Base-by-base conservation (phyloP, 2,113 vertebrate genomes). In the Oceanodroma tethys region DNA sequence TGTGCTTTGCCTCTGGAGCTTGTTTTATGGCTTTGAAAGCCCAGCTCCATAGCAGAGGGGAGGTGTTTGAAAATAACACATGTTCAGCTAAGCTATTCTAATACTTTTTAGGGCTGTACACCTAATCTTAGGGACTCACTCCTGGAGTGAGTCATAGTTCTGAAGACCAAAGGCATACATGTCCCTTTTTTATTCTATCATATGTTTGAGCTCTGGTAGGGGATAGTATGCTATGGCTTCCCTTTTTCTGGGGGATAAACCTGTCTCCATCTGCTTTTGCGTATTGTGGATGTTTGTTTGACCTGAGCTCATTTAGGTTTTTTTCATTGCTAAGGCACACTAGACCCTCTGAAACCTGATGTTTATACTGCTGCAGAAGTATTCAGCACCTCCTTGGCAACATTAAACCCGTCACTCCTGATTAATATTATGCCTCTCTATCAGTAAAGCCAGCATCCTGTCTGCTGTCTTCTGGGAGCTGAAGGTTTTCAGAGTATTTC, bases 391-490 rank as follows among this genome's bases (percentile, higher is more conserved):
- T 89, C 62, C 62, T 90, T 42, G 38, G 88, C 74, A 76, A 2
- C 80, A 22, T 52, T 56, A 87, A 93, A 92, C 48, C 42, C 26
- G 1, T 76, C 52, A 23, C 25, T 96, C 71, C 91, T 93, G 91
- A 89, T 96, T 90, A 90, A 94, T 94, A 66, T 50, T 21, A 3
- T 55, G 50, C 47, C 50, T 83, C 75, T 90, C 25, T 91, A 53
- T 96, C 96, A 94, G 85, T 34, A 70, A 72, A 94, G 36, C 85
- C 93, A 92, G 93, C 80, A 86, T 91, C 47, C 91, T 95, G 36
- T 40, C 65, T 68, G 65, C 70, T 88, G 40, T 73, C 82, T 84
- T 76, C 45, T 81, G 95, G 95, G 96, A 92, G 52, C 75, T 75
- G 83, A 76, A 74, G 50, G 36, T 80, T 94, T 96, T 75, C 74